These are phyloP conservation scores for Malurus cyaneus DNA, from an alignment of 2,113 vertebrate species.

Conservation along the genomic window DNA sequence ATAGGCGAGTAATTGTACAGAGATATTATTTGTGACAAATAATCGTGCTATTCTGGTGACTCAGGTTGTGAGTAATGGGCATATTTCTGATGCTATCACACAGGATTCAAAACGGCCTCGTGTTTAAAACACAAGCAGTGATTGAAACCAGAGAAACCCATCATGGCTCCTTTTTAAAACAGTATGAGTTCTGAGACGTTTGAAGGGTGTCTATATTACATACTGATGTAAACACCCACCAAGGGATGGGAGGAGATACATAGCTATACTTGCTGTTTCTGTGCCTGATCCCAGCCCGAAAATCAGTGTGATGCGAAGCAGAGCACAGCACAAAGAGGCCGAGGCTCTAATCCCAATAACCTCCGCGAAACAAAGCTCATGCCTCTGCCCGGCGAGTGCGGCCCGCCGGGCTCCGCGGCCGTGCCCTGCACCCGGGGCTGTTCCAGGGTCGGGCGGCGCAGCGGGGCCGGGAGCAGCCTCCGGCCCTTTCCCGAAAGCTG, in stretches of 20 bases:
- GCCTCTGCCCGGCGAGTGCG: neutral
- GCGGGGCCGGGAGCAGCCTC: neutral
- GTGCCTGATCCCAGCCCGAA: neutral
- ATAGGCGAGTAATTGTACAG: conserved; percentile 39
- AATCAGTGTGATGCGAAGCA: neutral
- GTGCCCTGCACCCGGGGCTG: neutral
- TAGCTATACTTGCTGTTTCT: neutral
- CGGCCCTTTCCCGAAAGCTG: conserved; percentile 13
- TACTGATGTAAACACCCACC: conserved; percentile 55
- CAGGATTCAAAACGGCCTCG: neutral
- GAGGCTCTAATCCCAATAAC: neutral
- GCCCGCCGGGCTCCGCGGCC: neutral
- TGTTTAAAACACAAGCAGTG: conserved; percentile 15
- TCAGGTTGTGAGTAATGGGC: conserved; percentile 48
- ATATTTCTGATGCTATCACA: conserved; percentile 38
- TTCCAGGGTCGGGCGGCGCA: neutral
- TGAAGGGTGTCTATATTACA: conserved; percentile 49
- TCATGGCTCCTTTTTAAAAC: conserved; percentile 33
- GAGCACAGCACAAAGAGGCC: conserved; percentile 10
- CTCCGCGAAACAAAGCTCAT: conserved; percentile 2
- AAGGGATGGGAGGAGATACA: conserved; percentile 45
- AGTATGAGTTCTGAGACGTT: neutral
- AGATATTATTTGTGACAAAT: conserved; percentile 28
- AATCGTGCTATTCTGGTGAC: conserved; percentile 24
- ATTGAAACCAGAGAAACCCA: conserved; percentile 37